Conservation (phyloP, 2,888 invertebrate species). For the Melieria omissa region DNA sequence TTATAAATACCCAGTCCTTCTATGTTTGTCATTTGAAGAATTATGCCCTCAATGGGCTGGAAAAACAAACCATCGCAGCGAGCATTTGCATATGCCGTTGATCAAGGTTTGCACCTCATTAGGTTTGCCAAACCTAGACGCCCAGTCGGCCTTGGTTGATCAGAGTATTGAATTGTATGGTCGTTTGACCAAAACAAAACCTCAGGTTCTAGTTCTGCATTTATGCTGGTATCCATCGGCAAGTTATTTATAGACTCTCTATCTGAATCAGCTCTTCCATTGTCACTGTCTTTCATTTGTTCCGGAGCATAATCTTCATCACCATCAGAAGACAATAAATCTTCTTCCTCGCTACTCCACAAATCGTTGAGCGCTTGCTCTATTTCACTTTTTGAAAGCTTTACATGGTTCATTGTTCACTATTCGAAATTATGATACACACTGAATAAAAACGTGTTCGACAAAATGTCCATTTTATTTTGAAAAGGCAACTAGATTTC, state of each 20-base stretch:
- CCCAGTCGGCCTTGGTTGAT: background rate
- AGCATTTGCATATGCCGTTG: background rate
- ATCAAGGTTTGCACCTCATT: background rate
- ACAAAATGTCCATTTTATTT: too few relatives aligned
- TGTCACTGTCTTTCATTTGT: background rate
- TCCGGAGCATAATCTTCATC: constrained; percentile 6
- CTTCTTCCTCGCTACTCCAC: constrained; percentile 6
- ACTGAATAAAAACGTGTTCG: too few relatives aligned
- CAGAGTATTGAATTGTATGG: too few relatives aligned
- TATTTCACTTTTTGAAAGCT: too few relatives aligned
- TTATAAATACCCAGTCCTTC: background rate
- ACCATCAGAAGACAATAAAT: constrained; percentile 1
- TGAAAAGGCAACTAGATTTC: too few relatives aligned
- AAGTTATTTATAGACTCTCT: background rate
- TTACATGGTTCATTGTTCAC: too few relatives aligned
- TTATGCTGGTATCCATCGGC: too few relatives aligned
- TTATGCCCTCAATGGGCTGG: background rate
- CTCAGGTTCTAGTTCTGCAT: too few relatives aligned
- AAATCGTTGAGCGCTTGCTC: constrained; percentile 1
- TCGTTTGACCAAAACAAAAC: too few relatives aligned
- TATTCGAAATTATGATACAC: too few relatives aligned
- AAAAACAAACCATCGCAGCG: constrained; percentile 9
- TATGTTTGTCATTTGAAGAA: constrained; percentile 1
- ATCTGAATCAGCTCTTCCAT: background rate
- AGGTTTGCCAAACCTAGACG: constrained; percentile 2